Percentiles rank a stretch among this genome's conserved stretches.
Evolutionary conservation across 2,797 vertebrate species (phyloP).

Genomic region (Cuniculus paca): DNA sequence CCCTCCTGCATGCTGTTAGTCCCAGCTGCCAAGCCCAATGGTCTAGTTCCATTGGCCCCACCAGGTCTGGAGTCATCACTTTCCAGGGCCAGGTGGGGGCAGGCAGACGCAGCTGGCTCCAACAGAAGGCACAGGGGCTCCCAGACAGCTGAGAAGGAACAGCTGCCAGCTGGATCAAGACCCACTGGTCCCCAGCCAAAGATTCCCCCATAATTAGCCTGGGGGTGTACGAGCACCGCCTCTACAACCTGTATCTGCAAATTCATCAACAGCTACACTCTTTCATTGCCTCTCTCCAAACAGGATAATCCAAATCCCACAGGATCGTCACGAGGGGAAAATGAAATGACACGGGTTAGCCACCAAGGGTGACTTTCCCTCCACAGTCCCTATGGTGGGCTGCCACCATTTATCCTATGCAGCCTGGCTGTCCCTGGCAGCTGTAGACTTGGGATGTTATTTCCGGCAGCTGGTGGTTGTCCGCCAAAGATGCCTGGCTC

Average conservation of each 20-base stretch:
- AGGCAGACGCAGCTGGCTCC: slow-evolving; percentile 52
- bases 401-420: too few relatives aligned
- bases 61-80: not conserved
- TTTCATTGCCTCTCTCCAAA: not conserved
- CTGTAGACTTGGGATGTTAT: not conserved
- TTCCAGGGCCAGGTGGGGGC: slow-evolving; percentile 11
- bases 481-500: not conserved
- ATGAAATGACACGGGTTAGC: not conserved
- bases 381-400: accelerated
- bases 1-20: not conserved
- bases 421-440: not conserved
- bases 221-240: not conserved
- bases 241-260: not conserved
- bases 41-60: not conserved
- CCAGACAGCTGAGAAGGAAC: slow-evolving; percentile 9
- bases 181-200: not conserved
- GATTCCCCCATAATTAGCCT: not conserved
- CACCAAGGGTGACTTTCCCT: not conserved
- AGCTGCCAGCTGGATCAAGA: slow-evolving; percentile 55
- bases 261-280: not conserved
- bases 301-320: not conserved
- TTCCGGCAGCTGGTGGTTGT: not conserved
- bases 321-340: not conserved
- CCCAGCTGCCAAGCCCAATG: not conserved
- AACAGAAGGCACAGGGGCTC: not conserved